Evolutionary conservation across 2,113 vertebrate species (phyloP).

Genomic region (Psittacula cyanocephala): DNA sequence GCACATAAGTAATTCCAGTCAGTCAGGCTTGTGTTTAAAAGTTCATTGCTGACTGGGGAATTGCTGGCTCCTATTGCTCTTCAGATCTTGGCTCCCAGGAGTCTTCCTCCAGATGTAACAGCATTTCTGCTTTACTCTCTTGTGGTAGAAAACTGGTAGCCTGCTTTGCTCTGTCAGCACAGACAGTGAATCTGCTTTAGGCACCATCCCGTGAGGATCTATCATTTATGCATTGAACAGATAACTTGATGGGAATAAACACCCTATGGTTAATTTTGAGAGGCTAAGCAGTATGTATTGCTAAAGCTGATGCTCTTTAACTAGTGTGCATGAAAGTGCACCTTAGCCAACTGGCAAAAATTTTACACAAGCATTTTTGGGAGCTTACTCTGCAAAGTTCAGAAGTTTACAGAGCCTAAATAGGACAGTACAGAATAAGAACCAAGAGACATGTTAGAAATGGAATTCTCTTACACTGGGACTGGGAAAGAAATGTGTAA

Average conservation of each 20-base stretch:
- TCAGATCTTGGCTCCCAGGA: neutral
- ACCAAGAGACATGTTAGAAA: neutral
- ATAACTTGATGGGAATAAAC: neutral
- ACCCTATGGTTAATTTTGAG: neutral
- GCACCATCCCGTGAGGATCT: neutral
- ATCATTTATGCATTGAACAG: neutral
- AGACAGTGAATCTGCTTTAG: constrained; percentile 1
- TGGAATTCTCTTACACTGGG: neutral
- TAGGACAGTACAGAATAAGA: neutral
- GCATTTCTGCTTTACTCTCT: neutral
- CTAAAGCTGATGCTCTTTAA: neutral
- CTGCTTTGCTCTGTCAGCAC: neutral
- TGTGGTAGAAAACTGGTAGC: neutral
- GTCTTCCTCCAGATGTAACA: constrained; percentile 17
- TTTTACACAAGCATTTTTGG: neutral
- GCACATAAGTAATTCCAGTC: constrained; percentile 19
- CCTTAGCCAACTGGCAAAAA: neutral
- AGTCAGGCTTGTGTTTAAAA: neutral
- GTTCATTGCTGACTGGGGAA: neutral
- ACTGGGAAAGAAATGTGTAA: neutral
- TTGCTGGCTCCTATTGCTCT: neutral
- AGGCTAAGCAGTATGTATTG: neutral
- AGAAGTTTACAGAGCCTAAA: neutral
- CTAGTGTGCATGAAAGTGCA: neutral
- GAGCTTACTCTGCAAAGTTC: neutral